A percentile compares a stretch with the other conserved stretches of the same genome.
phyloP scores from a whole-genome alignment of 2,888 invertebrate species.

The Eudasyphora cyanicolor region DNA sequence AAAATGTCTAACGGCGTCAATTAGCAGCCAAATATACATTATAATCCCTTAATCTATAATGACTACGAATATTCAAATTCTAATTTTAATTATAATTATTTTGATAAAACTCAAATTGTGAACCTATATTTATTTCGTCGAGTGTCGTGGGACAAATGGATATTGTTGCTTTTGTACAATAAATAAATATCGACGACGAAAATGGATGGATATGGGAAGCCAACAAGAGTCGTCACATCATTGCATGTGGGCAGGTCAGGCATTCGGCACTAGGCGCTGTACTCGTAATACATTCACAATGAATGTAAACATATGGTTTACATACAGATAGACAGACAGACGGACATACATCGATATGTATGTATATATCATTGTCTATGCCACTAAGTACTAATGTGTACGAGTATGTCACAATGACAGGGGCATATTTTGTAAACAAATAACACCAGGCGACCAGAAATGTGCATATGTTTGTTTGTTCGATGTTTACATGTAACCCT shows the following conservation, averaged over 20 bases:
- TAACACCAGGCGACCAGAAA: neutral
- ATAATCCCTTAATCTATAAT: no score
- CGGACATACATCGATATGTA: neutral
- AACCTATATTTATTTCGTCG: no score
- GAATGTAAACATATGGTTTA: slow-evolving; percentile 3
- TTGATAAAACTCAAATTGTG: no score
- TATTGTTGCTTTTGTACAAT: no score
- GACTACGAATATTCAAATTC: no score
- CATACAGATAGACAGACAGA: neutral
- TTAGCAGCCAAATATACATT: no score
- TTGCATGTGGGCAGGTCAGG: slow-evolving; percentile 73
- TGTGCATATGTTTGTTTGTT: neutral
- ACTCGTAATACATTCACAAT: neutral
- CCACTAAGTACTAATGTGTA: neutral
- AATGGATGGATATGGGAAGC: slow-evolving; percentile 2
- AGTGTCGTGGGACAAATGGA: no score
- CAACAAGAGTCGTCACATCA: slow-evolving; percentile 71
- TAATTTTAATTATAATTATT: no score
- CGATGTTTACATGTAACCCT: no score
- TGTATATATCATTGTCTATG: no score
- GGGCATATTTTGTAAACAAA: neutral
- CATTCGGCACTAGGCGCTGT: no score
- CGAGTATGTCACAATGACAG: neutral
- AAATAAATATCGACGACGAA: slow-evolving; percentile 11
- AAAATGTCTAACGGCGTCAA: no score